A percentile compares a stretch with the other conserved stretches of the same genome.
phyloP scores from a whole-genome alignment of 1,140 invertebrate species.

The Drosophila equinoxialis region DNA sequence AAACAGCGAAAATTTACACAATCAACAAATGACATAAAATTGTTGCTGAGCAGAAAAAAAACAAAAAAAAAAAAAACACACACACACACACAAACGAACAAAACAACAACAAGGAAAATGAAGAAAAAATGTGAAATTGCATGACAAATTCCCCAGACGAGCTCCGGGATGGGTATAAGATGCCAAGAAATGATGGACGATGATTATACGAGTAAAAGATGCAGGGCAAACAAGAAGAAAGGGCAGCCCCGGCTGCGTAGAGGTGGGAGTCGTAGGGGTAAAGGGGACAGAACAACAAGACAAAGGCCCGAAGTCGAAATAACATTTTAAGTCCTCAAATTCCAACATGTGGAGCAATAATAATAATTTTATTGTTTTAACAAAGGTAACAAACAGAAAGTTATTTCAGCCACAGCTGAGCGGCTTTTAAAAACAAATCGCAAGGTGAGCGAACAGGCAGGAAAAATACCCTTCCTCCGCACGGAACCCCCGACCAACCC shows the following conservation, averaged over 20 bases:
- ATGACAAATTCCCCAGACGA: constrained; percentile 70
- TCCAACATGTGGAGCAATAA: constrained; percentile 81
- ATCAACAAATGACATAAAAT: constrained; percentile 81
- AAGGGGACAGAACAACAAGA: neutral
- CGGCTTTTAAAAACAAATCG: constrained; percentile 82
- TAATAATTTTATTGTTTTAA: constrained; percentile 82
- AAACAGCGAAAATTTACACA: constrained; percentile 76
- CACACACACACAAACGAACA: neutral
- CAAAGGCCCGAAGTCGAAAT: constrained; percentile 31
- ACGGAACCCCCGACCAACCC: constrained; percentile 14
- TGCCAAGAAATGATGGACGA: constrained; percentile 70
- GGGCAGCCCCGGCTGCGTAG: neutral
- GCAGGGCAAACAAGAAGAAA: constrained; percentile 1
- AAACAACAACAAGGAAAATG: constrained; percentile 12
- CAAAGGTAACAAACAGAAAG: constrained; percentile 80
- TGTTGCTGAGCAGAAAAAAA: constrained; percentile 56
- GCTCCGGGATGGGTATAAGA: constrained; percentile 33
- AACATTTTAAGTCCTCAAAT: constrained; percentile 80
- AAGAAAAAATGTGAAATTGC: constrained; percentile 61
- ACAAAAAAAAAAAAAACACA: no score
- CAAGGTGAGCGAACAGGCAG: constrained; percentile 49
- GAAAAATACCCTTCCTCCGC: constrained; percentile 13
- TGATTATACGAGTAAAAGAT: constrained; percentile 64
- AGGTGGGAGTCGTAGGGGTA: neutral
- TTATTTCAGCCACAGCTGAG: constrained; percentile 81